A percentile compares a stretch with the other conserved stretches of the same genome.
These are phyloP conservation scores for Rhamnusium bicolor DNA, from an alignment of 2,888 invertebrate genomes.

Conservation along the genomic window DNA sequence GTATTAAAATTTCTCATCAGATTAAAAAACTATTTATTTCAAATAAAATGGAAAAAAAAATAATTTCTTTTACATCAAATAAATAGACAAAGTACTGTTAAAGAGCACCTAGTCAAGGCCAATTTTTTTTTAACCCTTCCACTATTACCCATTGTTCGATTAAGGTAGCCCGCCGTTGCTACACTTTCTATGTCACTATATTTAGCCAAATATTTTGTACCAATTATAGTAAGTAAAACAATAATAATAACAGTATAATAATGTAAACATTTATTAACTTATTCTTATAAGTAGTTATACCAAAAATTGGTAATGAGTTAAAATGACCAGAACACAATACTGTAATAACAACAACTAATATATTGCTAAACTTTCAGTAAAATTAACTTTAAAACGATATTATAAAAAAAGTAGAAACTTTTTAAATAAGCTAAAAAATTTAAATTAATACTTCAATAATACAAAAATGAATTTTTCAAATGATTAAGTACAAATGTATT, in stretches of 20 bases:
- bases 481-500: conserved; percentile 36
- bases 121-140: no score
- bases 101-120: no score
- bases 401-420: background rate
- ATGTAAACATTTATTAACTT: conserved; percentile 28
- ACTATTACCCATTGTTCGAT: no score
- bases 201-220: no score
- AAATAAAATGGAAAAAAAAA: no score
- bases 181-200: no score
- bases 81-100: no score
- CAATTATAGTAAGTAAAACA: background rate
- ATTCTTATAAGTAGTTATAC: conserved; percentile 7
- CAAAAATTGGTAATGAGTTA: conserved; percentile 17
- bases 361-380: conserved; percentile 12
- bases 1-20: no score
- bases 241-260: conserved; percentile 13
- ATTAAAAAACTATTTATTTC: no score
- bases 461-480: conserved; percentile 17
- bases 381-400: background rate
- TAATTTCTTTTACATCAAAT: no score
- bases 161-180: no score
- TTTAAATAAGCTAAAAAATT: conserved; percentile 9
- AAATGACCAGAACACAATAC: conserved; percentile 48
- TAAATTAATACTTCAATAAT: conserved; percentile 29
- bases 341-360: conserved; percentile 16